These are phyloP conservation scores for Catalaphyllia jardinei DNA, from an alignment of 64 coral and sea anemone genomes.

Conservation along the genomic window DNA sequence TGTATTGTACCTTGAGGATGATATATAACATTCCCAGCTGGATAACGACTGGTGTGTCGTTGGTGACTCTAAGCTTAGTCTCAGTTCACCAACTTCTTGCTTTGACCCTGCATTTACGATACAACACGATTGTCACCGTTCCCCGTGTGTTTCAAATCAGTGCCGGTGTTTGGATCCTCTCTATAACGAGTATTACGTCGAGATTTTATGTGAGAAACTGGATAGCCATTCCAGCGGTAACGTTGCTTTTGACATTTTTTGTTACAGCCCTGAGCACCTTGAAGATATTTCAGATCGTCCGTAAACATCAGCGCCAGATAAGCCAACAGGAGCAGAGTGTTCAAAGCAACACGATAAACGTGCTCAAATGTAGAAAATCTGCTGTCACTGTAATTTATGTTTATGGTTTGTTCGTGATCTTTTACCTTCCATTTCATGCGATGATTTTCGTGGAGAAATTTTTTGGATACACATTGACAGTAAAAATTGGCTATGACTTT, in stretches of 20 bases:
- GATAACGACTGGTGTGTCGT: neutral
- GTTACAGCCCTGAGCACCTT: neutral
- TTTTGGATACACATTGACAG: neutral
- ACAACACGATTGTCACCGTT: neutral
- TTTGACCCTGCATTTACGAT: neutral
- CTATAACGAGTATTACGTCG: neutral
- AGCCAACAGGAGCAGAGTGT: neutral
- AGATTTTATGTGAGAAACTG: neutral
- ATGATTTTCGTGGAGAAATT: neutral
- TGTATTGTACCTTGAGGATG: too few relatives aligned
- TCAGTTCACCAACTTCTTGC: neutral
- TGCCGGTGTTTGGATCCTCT: neutral
- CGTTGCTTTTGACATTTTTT: neutral
- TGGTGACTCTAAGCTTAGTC: neutral
- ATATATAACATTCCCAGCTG: neutral
- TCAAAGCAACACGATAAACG: neutral
- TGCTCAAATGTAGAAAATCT: neutral
- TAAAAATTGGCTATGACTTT: neutral
- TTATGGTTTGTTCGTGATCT: neutral
- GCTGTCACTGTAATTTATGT: neutral
- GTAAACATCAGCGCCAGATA: neutral
- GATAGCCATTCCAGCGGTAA: neutral
- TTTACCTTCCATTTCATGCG: neutral
- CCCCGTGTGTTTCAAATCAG: neutral
- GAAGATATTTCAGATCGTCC: neutral